phyloP scores from a whole-genome alignment of 2,888 invertebrate genomes.

The Eilema caniola region DNA sequence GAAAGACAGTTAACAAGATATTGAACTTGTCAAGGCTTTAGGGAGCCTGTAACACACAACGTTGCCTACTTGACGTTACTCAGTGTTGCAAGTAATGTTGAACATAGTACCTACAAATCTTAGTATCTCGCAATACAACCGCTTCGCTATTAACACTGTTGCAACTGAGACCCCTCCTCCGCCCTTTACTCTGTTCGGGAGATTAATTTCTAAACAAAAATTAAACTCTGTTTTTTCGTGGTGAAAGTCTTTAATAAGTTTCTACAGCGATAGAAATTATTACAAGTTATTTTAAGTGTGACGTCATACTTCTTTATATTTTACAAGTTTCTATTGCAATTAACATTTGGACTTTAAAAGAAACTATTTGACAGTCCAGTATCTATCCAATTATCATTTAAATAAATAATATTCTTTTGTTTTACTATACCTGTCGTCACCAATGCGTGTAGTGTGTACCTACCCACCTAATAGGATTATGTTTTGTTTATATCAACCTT shows the following conservation, averaged over 20 bases:
- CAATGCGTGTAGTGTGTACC: no score
- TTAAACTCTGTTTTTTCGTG: not conserved
- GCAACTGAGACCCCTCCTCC: slow-evolving; percentile 57
- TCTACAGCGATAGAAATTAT: not conserved
- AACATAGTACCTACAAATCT: slow-evolving; percentile 20
- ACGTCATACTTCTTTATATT: no score
- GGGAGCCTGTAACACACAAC: slow-evolving; percentile 19
- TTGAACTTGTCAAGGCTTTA: slow-evolving; percentile 46
- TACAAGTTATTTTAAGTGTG: not conserved
- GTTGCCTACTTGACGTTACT: slow-evolving; percentile 44
- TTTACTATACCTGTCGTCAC: no score
- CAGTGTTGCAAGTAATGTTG: slow-evolving; percentile 51
- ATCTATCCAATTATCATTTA: no score
- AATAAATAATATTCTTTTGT: no score
- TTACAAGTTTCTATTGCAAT: no score
- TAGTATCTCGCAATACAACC: slow-evolving; percentile 41
- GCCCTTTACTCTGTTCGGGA: slow-evolving; percentile 28
- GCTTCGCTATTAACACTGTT: slow-evolving; percentile 57
- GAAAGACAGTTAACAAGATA: slow-evolving; percentile 21
- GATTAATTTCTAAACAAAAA: slow-evolving; percentile 25
- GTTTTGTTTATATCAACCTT: no score
- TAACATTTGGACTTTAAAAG: no score
- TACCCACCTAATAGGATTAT: no score
- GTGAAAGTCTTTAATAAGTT: not conserved
- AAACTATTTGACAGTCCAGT: no score